These are phyloP conservation scores for Centropus unirufus DNA, from an alignment of 2,113 vertebrate genomes.

Conservation along the genomic window DNA sequence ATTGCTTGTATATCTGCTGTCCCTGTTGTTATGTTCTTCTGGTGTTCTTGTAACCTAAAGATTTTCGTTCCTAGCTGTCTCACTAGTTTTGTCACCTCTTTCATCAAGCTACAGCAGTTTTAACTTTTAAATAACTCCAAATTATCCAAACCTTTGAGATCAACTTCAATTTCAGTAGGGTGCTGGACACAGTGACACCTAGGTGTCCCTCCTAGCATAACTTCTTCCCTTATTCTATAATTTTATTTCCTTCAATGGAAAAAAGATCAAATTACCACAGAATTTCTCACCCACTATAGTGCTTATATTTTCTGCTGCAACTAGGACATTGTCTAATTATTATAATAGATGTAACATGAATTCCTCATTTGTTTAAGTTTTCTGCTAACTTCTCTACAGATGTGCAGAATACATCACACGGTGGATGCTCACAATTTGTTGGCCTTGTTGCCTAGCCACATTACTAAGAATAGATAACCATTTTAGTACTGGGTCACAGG, in stretches of 20 bases:
- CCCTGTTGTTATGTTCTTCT: neutral
- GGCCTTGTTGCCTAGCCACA: too few species aligned
- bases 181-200: neutral
- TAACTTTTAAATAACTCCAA: neutral
- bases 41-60: neutral
- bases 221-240: neutral
- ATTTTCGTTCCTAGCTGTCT: neutral
- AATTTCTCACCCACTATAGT: neutral
- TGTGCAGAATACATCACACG: neutral
- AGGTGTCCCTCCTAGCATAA: neutral
- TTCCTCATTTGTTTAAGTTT: neutral
- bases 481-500: rapidly evolving
- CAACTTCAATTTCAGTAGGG: neutral
- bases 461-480: neutral
- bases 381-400: neutral
- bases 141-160: neutral
- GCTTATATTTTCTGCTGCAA: neutral
- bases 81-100: neutral
- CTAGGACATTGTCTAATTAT: neutral
- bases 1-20: neutral
- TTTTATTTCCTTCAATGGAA: neutral
- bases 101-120: neutral
- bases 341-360: neutral
- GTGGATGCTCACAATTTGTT: neutral
- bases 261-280: neutral